Percentiles rank a stretch among this genome's conserved stretches.
Conservation (phyloP, 2,113 vertebrate genomes). For the Melanostigma gelatinosum region DNA sequence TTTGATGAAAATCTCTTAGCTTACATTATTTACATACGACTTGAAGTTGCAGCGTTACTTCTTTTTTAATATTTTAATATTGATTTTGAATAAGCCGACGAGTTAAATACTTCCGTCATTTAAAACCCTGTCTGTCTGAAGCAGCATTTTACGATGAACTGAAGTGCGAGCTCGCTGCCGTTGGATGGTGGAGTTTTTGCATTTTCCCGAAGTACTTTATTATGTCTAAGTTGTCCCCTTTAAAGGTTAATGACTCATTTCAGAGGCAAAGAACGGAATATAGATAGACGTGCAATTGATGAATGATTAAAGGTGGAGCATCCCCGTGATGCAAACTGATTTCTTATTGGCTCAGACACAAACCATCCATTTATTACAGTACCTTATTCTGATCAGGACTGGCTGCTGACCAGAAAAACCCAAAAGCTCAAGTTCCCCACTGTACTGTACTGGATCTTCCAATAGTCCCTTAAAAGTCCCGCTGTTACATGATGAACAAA, state of each 20-base stretch:
- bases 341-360: neutral
- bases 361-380: neutral
- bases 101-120: conserved; percentile 14
- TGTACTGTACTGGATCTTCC: neutral
- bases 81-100: conserved; percentile 14
- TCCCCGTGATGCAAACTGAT: neutral
- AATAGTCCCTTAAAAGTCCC: neutral
- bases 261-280: neutral
- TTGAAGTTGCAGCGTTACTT: neutral
- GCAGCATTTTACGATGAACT: neutral
- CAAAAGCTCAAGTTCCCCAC: no score
- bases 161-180: neutral
- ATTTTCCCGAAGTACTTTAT: neutral
- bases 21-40: neutral
- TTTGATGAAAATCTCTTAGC: conserved; percentile 9
- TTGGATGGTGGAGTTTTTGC: neutral
- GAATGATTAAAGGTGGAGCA: neutral
- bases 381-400: neutral
- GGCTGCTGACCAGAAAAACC: neutral
- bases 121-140: neutral
- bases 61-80: neutral
- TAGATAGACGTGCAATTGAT: neutral
- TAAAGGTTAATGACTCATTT: conserved; percentile 25
- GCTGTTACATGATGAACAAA: conserved; percentile 2
- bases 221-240: conserved; percentile 13